A percentile compares a stretch with the other conserved stretches of the same genome.
Conservation (phyloP, 2,797 vertebrate species). For the Hyperoplus immaculatus region DNA sequence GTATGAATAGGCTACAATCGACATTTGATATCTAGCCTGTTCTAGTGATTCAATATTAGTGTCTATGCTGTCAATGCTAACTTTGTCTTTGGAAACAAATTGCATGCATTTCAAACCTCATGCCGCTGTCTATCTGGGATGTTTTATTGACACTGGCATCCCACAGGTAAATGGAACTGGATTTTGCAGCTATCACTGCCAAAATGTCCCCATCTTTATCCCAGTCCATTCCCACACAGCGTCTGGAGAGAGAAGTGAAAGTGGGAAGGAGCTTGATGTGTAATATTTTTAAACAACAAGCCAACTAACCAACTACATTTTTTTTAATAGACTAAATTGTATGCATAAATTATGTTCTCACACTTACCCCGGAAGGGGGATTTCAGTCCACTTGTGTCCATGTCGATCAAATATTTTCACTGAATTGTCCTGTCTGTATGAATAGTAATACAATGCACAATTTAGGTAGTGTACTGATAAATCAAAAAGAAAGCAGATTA, state of each 20-base stretch:
- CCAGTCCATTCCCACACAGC: slow-evolving; percentile 95
- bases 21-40: background rate
- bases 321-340: slow-evolving; percentile 3
- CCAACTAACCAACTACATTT: background rate
- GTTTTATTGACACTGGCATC: slow-evolving; percentile 95
- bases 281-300: background rate
- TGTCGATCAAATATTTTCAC: slow-evolving; percentile 98
- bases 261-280: background rate
- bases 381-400: slow-evolving; percentile 94
- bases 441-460: slow-evolving; percentile 13
- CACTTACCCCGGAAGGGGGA: slow-evolving; percentile 92
- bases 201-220: slow-evolving; percentile 96
- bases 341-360: background rate
- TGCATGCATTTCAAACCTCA: slow-evolving; percentile 84
- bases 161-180: slow-evolving; percentile 92
- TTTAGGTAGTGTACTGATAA: background rate
- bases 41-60: no score
- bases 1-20: background rate
- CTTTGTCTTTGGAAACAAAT: background rate
- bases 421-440: slow-evolving; percentile 87
- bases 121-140: slow-evolving; percentile 93
- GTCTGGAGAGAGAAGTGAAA: slow-evolving; percentile 42
- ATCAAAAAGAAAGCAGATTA: background rate
- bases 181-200: slow-evolving; percentile 95
- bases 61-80: background rate